A percentile compares a stretch with the other conserved stretches of the same genome.
These are phyloP conservation scores for Cromileptes altivelis DNA, from an alignment of 2,113 vertebrate species.

Conservation along the genomic window DNA sequence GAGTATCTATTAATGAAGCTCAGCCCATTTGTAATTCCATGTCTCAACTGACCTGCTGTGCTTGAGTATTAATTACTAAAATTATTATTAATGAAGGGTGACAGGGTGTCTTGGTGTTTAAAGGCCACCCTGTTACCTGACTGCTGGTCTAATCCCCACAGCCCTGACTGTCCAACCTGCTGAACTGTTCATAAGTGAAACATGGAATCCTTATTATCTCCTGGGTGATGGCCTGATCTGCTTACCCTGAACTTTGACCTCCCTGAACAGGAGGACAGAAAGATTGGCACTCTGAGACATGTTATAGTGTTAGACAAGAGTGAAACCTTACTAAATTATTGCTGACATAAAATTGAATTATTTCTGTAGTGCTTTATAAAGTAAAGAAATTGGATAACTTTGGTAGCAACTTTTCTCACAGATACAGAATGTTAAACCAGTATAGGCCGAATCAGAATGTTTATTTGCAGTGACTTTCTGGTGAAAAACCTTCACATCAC, in stretches of 20 bases:
- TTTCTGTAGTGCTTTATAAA: background rate
- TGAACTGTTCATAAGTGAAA: background rate
- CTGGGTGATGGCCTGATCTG: background rate
- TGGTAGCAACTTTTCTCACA: no score
- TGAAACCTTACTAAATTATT: background rate
- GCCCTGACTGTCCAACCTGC: background rate
- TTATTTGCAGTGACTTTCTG: no score
- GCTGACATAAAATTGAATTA: background rate
- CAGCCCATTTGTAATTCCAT: background rate
- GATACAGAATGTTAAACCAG: no score
- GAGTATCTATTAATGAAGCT: conserved; percentile 4
- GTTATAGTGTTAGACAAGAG: background rate
- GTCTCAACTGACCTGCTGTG: background rate
- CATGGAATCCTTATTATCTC: background rate
- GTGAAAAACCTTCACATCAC: no score
- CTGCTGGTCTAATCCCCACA: background rate
- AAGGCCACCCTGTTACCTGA: background rate
- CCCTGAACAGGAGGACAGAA: background rate
- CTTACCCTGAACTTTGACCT: conserved; percentile 24
- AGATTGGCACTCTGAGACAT: background rate
- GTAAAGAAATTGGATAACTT: background rate
- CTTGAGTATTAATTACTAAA: background rate
- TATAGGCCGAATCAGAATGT: no score
- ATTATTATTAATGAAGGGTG: background rate
- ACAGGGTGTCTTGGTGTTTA: background rate